These are phyloP conservation scores for Epirrhoe tristata DNA, from an alignment of 2,888 invertebrate genomes.

Conservation along the genomic window DNA sequence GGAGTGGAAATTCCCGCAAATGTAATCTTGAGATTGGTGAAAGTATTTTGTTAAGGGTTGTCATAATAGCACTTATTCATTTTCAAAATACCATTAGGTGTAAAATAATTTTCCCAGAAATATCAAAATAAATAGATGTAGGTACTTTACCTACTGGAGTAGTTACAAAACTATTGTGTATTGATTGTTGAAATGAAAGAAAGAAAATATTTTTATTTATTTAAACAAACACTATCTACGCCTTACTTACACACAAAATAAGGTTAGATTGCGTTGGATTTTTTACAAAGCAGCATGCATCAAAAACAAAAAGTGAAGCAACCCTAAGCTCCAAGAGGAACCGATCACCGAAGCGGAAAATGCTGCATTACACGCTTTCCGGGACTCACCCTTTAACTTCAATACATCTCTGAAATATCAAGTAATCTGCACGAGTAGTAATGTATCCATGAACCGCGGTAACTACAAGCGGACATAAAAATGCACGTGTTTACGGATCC, in stretches of 20 bases:
- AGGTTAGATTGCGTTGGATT: not conserved
- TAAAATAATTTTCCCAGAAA: no score
- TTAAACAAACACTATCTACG: no score
- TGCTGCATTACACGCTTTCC: slow-evolving; percentile 25
- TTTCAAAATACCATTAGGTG: no score
- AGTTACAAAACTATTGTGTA: no score
- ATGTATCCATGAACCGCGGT: slow-evolving; percentile 63
- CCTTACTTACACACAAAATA: no score
- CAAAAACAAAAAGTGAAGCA: slow-evolving; percentile 5
- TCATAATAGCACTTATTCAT: not conserved
- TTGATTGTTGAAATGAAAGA: no score
- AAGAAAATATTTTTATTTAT: no score
- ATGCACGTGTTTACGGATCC: slow-evolving; percentile 83
- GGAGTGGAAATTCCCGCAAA: slow-evolving; percentile 7
- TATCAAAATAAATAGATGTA: no score
- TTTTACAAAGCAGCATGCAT: no score
- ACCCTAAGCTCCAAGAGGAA: slow-evolving; percentile 21
- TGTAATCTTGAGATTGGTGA: slow-evolving; percentile 5
- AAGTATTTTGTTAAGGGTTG: slow-evolving; percentile 24
- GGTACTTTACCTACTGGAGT: no score
- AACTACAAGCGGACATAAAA: slow-evolving; percentile 74
- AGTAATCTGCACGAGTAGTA: slow-evolving; percentile 56
- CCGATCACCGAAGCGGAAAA: slow-evolving; percentile 31
- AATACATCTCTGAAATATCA: slow-evolving; percentile 31
- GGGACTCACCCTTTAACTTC: slow-evolving; percentile 27